These are phyloP conservation scores for Actinopyga echinites DNA, from an alignment of 53 echinoderm and acorn worm species.

Conservation along the genomic window DNA sequence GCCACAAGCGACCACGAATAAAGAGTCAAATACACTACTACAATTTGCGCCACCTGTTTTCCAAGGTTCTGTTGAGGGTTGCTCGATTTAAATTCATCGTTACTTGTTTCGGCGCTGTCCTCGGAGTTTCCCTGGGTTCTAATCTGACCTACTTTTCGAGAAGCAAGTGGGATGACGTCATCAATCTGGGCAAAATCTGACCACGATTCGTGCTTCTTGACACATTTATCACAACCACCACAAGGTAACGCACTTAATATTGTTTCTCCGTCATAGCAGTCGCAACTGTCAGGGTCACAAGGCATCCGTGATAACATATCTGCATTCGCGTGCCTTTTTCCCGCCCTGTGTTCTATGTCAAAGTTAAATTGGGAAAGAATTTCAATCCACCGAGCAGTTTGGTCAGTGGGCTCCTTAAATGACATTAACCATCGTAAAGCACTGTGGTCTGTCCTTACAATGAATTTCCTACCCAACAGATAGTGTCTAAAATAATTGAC, in stretches of 20 bases:
- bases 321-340: slow-evolving; percentile 63
- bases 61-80: too few species aligned
- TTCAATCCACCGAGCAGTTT: slow-evolving; percentile 73
- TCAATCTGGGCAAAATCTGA: too few species aligned
- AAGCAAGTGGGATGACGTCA: too few species aligned
- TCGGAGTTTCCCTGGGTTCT: too few species aligned
- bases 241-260: slow-evolving; percentile 40
- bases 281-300: slow-evolving; percentile 48
- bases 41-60: too few species aligned
- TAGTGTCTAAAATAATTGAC: slow-evolving; percentile 74
- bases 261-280: slow-evolving; percentile 42
- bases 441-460: slow-evolving; percentile 50
- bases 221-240: slow-evolving; percentile 38
- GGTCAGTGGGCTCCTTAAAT: slow-evolving; percentile 53
- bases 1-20: too few species aligned
- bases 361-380: slow-evolving; percentile 68
- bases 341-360: slow-evolving; percentile 53
- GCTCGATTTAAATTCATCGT: too few species aligned
- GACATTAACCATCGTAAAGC: too few species aligned
- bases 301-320: slow-evolving; percentile 57
- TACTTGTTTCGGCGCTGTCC: too few species aligned
- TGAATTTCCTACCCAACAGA: slow-evolving; percentile 64
- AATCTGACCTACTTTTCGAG: too few species aligned
- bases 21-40: too few species aligned
- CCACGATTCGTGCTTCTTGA: too few species aligned